Evolutionary conservation across 1,140 invertebrate genomes (phyloP), one percentile per base, ranked within the genome.

Genomic region (Drosophila lowei): DNA sequence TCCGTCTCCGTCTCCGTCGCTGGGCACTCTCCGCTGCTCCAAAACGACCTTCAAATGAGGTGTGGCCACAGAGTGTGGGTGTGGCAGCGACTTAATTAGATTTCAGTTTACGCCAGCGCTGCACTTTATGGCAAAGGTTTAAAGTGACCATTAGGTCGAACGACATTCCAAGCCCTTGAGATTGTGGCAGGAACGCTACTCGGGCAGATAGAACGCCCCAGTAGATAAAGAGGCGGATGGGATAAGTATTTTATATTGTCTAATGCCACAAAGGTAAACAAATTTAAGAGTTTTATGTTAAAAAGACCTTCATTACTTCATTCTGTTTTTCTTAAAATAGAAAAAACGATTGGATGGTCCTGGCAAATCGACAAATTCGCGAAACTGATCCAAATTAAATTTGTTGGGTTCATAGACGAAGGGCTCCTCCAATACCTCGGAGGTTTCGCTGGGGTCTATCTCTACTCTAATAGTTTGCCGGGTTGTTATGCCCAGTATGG

Each of bases 291-390:
- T 28, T 6, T 18, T 18, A 18, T 18, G 18, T 18, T 18, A 18
- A 7, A 28, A 28, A 1, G 1, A 2, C 7, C 28, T 7, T 3
- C 9, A 11, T 8, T 13, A 1, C 34, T 13, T 11, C 34, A 52
- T 52, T 34, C 23, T 77, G 53, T 52, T 41, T 0, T 55, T 23
- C 21, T 85, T 73, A 16, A 86, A 67, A 48, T 71, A 86, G 34
- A 71, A 84, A 42, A 83, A 79, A 2, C 89, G 89, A 53, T 90
- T 77, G 5, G 13, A 23, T 2, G 80, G 78, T 2, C 89, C 85
- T 1, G 84, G 80, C 41, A 72, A 23, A 15, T 61, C 25, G 6
- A 90, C 62, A 25, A 72, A 66, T 13, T 72, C 18, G 0, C 73
- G 64, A 13, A 90, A 74, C 60, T 89, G 47, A 0, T 72, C 21